Evolutionary conservation across 1,140 invertebrate genomes (phyloP), one percentile per base, ranked within the genome.

Genomic region (Anoplolepis gracilipes): DNA sequence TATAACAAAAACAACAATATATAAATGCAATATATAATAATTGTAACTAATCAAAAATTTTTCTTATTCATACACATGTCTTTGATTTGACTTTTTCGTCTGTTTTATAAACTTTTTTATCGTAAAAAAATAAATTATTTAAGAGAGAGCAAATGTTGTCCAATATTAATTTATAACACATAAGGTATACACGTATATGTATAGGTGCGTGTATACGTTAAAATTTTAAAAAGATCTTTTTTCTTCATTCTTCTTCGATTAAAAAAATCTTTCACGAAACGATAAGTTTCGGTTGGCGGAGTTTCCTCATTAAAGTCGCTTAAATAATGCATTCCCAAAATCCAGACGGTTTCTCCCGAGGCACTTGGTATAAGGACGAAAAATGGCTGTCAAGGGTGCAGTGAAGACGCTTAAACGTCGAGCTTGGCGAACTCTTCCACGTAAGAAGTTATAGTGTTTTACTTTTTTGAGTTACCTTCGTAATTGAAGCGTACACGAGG

Each of bases 311-410:
- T 82, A 61, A 42, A 33, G 39, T 59, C 28, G 36, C 65, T 25
- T 30, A 69, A 73, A 82, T 73, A 73, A n/a, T 53, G 53, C n/a
- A 22, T 73, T 46, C 28, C 36, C 78, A 36, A 82, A 82, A 82
- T 82, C 36, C 36, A 28, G 7, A 2, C 49, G 36, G 30, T 39
- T 19, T 19, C 53, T 46, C 67, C 36, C 25, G n/a, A 4, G 30
- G 30, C 42, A 11, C 28, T 46, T 28, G 33, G 53, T 73, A 72
- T 61, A 81, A 59, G 30, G 53, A 53, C 78, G 78, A 73, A 72
- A 59, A 82, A 82, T 82, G 67, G 67, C 78, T 73, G 36, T 82
- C 78, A 59, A 82, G 67, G 67, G 78, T 82, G 67, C 53, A 59
- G 67, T 82, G 13, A 72, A 39, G 53, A 55, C 36, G 67, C 36